These are phyloP conservation scores for Heteronetta atricapilla DNA, from an alignment of 2,113 vertebrate species.

Conservation along the genomic window DNA sequence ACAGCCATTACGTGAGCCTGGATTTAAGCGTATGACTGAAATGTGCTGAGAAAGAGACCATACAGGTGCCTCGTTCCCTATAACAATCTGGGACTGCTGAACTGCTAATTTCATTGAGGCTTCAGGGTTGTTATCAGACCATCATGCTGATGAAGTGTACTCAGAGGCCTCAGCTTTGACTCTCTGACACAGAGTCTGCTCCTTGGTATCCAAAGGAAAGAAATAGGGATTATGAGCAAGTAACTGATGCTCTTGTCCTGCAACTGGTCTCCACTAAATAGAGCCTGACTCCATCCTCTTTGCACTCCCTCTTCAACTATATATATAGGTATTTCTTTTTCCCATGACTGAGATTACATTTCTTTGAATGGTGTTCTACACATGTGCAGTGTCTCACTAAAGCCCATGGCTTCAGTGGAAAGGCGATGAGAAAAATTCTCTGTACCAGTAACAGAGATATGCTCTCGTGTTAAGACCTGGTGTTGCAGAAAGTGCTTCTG, in stretches of 20 bases:
- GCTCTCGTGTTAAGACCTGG: neutral
- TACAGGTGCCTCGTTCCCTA: neutral
- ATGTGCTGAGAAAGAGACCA: neutral
- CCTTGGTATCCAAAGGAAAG: neutral
- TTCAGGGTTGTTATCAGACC: neutral
- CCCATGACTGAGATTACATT: neutral
- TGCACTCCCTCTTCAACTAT: too few relatives aligned
- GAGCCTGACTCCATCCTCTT: too few relatives aligned
- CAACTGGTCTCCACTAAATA: too few relatives aligned
- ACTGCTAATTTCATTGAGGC: neutral
- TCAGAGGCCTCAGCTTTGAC: neutral
- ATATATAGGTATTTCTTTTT: neutral
- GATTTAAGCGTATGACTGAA: neutral
- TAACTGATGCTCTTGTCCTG: too few relatives aligned
- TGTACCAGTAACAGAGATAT: neutral
- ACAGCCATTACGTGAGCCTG: neutral
- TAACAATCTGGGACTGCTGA: neutral
- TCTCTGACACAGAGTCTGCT: neutral
- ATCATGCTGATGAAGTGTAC: neutral
- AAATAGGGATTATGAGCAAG: neutral
- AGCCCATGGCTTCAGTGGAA: neutral
- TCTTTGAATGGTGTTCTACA: neutral
- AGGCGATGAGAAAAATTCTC: neutral
- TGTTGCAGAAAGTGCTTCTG: neutral
- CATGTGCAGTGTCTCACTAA: neutral